Base-by-base conservation (phyloP, 2,113 vertebrate genomes). In the Pavo muticus region DNA sequence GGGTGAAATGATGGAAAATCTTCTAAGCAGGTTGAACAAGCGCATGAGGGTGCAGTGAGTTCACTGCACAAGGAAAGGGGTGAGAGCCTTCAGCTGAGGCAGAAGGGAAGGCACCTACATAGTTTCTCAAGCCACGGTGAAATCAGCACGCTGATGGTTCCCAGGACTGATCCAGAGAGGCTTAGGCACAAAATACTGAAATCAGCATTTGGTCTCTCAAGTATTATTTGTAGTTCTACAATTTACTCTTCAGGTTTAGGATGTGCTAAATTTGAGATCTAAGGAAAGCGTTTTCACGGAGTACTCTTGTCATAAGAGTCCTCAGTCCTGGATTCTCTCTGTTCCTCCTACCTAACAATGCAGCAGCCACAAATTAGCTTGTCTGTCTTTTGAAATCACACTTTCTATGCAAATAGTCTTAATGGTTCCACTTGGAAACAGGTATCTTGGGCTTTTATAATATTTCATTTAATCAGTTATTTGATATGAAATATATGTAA, bases 211-310 rank as follows among this genome's bases (percentile, higher is more conserved):
- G 7, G 3, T 88, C 59, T 27, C 78, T 14, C 30, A 50, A 40
- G 17, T 72, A 17, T 19, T 48, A 35, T 17, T 5, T 35, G 68
- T 47, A 47, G 3, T 54, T 82, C 71, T 48, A 35, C 5, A 72
- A 78, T 63, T 71, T 19, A 72, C 8, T 67, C 2, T 67, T 56
- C 65, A 7, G 44, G 17, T 48, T 71, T 72, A 82, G 14, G 3
- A 10, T 0, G 0, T 57, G 6, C 14, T 71, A 30, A 13, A 64
- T 87, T 82, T 1, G 1, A 72, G 70, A 82, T 19, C 16, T 40
- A 12, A 11, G 39, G 21, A 47, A 15, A 45, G 13, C 4, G 32
- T 7, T 21, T 76, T 65, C 30, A 47, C 24, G 11, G 8, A 40
- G 13, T 42, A 30, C 4, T 64, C 6, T 40, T 50, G 9, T 30